phyloP scores from a whole-genome alignment of 2,113 vertebrate species.

The Malurus alboscapulatus region DNA sequence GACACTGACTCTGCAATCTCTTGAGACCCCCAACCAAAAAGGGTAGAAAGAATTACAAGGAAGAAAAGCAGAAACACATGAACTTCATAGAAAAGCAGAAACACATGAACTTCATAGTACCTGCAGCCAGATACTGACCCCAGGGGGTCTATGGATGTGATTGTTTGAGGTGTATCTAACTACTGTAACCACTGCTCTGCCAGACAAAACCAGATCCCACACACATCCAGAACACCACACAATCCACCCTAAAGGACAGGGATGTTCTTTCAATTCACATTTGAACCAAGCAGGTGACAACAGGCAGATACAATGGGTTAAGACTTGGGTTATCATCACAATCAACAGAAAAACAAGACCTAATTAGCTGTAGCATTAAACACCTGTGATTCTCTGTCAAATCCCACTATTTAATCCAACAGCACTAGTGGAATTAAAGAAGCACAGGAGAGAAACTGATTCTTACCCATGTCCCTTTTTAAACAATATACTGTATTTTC shows the following conservation, averaged over 20 bases:
- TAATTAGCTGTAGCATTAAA: not conserved
- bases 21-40: not conserved
- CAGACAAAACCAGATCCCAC: not conserved
- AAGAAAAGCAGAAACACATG: not conserved
- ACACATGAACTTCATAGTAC: accelerated
- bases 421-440: conserved; percentile 13
- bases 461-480: not conserved
- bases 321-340: not conserved
- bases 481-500: not conserved
- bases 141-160: not conserved
- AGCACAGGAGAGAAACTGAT: not conserved
- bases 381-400: not conserved
- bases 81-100: not conserved
- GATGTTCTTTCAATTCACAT: not conserved
- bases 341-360: not conserved
- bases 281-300: not conserved
- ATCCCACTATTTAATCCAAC: not conserved
- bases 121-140: not conserved
- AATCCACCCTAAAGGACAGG: not conserved
- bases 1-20: not conserved
- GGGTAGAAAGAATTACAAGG: not conserved
- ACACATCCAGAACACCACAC: not conserved
- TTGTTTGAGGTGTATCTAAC: not conserved
- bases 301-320: not conserved
- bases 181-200: not conserved